Evolutionary conservation across 2,888 invertebrate species (phyloP), one percentile per base, ranked within the genome.

Genomic region (Dryococelus australis): DNA sequence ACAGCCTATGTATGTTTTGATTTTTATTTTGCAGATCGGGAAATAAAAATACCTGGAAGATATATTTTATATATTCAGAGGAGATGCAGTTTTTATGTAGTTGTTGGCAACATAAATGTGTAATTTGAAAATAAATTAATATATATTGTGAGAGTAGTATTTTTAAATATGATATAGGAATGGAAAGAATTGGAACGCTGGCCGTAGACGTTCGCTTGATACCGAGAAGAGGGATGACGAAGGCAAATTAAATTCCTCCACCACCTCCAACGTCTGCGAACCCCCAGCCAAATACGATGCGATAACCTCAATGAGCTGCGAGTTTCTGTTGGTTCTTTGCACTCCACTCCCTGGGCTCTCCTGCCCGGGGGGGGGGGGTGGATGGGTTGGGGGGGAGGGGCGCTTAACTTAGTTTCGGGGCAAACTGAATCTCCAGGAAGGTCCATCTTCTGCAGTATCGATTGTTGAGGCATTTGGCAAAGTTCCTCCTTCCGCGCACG

Each of bases 221-320:
- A 65, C 65, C 13, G 6, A 24, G 65, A 65, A 65, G 65, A n/a
- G n/a, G 16, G 65, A 65, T n/a, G 65, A 24, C n/a, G 65, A 24
- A 24, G 65, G 65, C 20, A 65, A 65, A 65, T 65, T 65, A 65
- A 65, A 65, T 65, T 65, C 65, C 65, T 65, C 65, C 8, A 16
- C 24, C n/a, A n/a, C n/a, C 65, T 24, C n/a, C 47, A 47, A 0
- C 47, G 35, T 5, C 65, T 24, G 65, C 20, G 65, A 65, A 10
- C 8, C 3, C 20, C n/a, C 51, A 3, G 12, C 8, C 65, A 8
- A 65, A 65, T 65, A 65, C 65, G 65, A 65, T 65, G n/a, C 65
- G 65, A 65, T 65, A 65, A 65, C 65, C 65, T 65, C 65, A 65
- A 65, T 65, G 65, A 65, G 65, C 65, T 65, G 65, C 65, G 65